Base-by-base conservation (phyloP, 2,888 invertebrate genomes). In the Oeneis ivallda region DNA sequence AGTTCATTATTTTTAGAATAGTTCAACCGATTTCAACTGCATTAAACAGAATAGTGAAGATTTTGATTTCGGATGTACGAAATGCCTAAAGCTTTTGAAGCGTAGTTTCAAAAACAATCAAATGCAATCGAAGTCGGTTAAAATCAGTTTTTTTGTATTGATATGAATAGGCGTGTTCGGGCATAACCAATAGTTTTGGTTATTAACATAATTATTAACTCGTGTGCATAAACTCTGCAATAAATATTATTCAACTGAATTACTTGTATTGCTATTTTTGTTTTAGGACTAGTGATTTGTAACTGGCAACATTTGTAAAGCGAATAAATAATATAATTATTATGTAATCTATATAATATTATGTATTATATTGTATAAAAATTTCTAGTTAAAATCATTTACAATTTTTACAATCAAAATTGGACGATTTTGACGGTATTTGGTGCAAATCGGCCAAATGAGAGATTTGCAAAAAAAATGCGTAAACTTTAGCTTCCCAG, bases 241-340 rank as follows among this genome's bases (percentile, higher is more conserved):
- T 39, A 39, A 54, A 54, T 54, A 54, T 26, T 17, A 26, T 15
- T 19, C 19, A 26, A 7, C 11, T 41, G 41, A 54, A 17, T 39
- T 26, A 50, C 5, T 26, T 15, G 41, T n/a, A 43, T 13, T 43
- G 13, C 4, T 10, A 17, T 17, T 34, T 39, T 37, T 37, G 45
- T 57, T 45, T 49, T 49, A 54, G 60, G 67, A 64, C 63, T 67
- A 67, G 67, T 32, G 52, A 57, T 56, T 26, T 56, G 61, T 26
- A 50, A 60, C 65, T 70, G 72, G 72, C 71, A 57, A 64, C 26
- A 52, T 57, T 49, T 50, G 47, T 47, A 47, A 47, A 47, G 47
- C 9, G 17, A 17, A 17, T 47, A 15, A 47, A 8, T 47, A 17
- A 9, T 47, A 47, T 47, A 37, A 37, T 37, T 5, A 45, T 8